A percentile compares a stretch with the other conserved stretches of the same genome.
These are phyloP conservation scores for Alca torda DNA, from an alignment of 2,797 vertebrate species.

Conservation along the genomic window DNA sequence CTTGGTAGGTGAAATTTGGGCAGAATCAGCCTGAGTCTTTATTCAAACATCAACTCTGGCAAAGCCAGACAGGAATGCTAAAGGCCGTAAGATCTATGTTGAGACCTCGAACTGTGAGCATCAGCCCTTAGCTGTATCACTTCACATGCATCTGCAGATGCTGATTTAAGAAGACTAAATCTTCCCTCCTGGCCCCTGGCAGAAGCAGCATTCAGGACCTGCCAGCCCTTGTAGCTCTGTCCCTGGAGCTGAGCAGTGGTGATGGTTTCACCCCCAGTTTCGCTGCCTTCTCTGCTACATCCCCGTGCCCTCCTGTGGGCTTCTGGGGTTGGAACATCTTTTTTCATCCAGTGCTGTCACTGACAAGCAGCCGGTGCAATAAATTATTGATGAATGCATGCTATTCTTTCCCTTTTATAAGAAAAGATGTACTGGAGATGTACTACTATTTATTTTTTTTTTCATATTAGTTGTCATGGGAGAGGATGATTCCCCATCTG, in stretches of 20 bases:
- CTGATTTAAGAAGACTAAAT: background rate
- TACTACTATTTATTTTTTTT: background rate
- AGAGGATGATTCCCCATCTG: background rate
- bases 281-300: background rate
- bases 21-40: background rate
- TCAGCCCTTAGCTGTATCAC: background rate
- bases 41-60: background rate
- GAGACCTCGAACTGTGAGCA: background rate
- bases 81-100: background rate
- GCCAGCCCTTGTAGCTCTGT: background rate
- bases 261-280: background rate
- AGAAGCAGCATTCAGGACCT: background rate
- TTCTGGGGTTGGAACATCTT: background rate
- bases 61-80: background rate
- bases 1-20: background rate
- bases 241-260: background rate
- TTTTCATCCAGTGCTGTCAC: background rate
- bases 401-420: background rate
- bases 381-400: background rate
- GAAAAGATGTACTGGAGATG: background rate
- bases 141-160: background rate
- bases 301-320: background rate
- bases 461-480: background rate
- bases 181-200: background rate
- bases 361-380: background rate